Evolutionary conservation across 2,888 invertebrate species (phyloP).

Genomic region (Polyommatus iphigenia): DNA sequence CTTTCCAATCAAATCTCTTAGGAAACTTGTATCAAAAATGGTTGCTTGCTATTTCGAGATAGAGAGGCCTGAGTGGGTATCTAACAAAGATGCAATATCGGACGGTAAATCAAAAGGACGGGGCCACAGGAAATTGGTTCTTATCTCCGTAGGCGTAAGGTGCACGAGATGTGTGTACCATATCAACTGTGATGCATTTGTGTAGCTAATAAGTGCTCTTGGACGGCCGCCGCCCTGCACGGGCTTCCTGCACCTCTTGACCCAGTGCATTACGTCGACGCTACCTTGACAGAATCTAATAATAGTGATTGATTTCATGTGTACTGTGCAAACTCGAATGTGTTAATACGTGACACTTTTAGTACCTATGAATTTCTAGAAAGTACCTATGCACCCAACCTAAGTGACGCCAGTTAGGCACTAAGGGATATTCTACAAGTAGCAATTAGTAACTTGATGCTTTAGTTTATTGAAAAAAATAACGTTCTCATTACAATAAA

Average conservation of each 20-base stretch:
- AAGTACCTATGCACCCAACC: too few species aligned
- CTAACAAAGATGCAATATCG: constrained; percentile 30
- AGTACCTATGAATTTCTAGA: too few species aligned
- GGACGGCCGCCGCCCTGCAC: constrained; percentile 55
- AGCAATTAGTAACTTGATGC: too few species aligned
- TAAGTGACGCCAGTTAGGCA: too few species aligned
- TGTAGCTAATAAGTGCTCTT: constrained; percentile 62
- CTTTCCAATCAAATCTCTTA: background rate
- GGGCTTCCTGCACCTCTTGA: constrained; percentile 59
- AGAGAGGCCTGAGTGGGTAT: constrained; percentile 27
- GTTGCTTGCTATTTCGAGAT: constrained; percentile 26
- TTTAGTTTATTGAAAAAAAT: too few species aligned
- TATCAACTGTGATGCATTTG: constrained; percentile 44
- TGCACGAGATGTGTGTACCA: constrained; percentile 6
- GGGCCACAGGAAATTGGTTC: constrained; percentile 19
- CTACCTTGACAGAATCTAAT: constrained; percentile 31
- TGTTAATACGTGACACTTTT: background rate
- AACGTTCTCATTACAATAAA: too few species aligned
- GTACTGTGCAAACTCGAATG: background rate
- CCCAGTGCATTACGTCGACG: constrained; percentile 54
- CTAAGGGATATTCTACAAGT: too few species aligned
- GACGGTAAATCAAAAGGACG: constrained; percentile 27
- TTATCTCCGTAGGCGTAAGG: constrained; percentile 22
- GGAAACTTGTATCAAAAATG: constrained; percentile 8
- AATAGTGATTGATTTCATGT: constrained; percentile 15